Conservation (phyloP, 2,888 invertebrate species). For the Doris montereyensis region DNA sequence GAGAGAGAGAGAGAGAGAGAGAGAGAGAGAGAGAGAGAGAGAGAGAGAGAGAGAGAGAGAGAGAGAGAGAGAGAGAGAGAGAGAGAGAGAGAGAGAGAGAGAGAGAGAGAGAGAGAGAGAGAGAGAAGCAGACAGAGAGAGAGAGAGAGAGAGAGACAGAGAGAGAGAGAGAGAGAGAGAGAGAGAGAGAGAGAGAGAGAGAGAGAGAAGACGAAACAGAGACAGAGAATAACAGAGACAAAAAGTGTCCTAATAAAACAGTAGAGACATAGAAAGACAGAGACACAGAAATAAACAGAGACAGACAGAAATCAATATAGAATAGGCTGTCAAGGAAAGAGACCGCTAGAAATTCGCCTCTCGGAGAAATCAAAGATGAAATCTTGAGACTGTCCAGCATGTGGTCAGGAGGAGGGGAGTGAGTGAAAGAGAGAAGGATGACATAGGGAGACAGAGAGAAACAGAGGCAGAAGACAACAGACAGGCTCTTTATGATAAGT, state of each 20-base stretch:
- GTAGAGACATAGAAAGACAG: no score
- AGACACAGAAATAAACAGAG: no score
- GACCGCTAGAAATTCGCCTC: no score
- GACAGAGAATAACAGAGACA: not conserved
- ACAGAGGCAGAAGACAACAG: not conserved
- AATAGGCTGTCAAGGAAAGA: no score
- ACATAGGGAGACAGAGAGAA: not conserved
- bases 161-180: conserved; percentile 18
- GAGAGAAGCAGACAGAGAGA: not conserved
- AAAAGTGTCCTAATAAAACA: no score
- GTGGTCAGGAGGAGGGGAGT: not conserved
- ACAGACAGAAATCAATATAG: no score
- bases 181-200: not conserved
- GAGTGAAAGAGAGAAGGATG: not conserved
- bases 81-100: not conserved
- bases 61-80: not conserved
- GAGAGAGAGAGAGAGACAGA: not conserved
- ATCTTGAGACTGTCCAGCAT: no score
- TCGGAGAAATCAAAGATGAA: no score
- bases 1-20: not conserved
- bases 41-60: not conserved
- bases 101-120: not conserved
- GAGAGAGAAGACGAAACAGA: not conserved
- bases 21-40: not conserved
- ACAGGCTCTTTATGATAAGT: no score